Evolutionary conservation across 2,888 invertebrate genomes (phyloP).

Genomic region (Drosophila mimica): DNA sequence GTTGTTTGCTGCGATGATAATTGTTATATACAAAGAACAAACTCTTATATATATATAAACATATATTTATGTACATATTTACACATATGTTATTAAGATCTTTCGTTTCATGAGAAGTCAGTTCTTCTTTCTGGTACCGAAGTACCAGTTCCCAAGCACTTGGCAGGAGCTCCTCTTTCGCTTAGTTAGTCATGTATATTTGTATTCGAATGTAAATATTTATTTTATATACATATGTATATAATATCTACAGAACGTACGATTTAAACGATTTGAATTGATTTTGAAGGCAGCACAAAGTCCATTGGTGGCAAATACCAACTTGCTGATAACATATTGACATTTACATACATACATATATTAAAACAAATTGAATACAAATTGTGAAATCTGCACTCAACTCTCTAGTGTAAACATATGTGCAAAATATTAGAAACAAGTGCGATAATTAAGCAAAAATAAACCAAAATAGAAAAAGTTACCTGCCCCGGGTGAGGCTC

Average conservation of each 20-base stretch:
- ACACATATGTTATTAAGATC: neutral
- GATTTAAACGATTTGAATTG: too few species aligned
- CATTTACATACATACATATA: too few species aligned
- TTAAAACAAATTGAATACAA: conserved; percentile 4
- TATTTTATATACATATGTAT: neutral
- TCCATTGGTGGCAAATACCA: conserved; percentile 22
- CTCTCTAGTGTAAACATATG: neutral
- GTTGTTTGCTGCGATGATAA: neutral
- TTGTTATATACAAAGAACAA: neutral
- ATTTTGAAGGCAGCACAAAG: conserved; percentile 39
- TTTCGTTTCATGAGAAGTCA: neutral
- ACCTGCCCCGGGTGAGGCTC: conserved; percentile 76
- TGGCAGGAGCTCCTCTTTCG: neutral
- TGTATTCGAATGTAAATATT: neutral
- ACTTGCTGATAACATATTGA: conserved; percentile 22
- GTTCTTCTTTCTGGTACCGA: too few species aligned
- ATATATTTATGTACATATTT: neutral
- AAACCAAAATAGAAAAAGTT: conserved; percentile 35
- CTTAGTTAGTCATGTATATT: neutral
- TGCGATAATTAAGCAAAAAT: neutral
- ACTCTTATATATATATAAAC: neutral
- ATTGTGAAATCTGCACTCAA: conserved; percentile 2
- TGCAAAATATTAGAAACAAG: neutral
- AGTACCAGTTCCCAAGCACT: neutral
- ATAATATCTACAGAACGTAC: conserved; percentile 20